Evolutionary conservation across 1,140 invertebrate species (phyloP), one percentile per base, ranked within the genome.

Genomic region (Caenorhabditis latens): DNA sequence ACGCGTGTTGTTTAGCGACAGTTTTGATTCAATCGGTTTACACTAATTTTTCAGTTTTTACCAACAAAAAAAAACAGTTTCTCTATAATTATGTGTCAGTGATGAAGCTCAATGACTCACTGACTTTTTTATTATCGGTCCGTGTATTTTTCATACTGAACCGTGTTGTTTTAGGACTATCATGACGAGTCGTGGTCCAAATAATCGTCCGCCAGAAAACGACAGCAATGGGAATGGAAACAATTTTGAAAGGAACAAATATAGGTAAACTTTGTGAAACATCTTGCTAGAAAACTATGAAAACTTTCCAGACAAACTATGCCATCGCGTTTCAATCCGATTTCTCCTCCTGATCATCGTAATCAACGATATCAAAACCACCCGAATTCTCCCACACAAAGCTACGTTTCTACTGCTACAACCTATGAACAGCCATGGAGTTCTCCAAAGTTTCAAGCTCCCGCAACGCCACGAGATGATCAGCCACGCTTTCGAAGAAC

Each of bases 221-320:
- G 71, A 79, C 11, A 40, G 71, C 13, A 46, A n/a, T 46, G 19
- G 13, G 46, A 46, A 19, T 32, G 43, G 9, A 24, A 71, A 43
- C 19, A 43, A 50, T 9, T 79, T 79, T 11, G 71, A 79, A 4
- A 79, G 71, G 14, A 79, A 79, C 53, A 79, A 79, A 24, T 79
- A 53, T 50, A 79, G 71, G 71, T 79, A 24, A 24, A 4, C 0
- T 46, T n/a, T 32, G 9, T 4, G 7, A 63, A 58, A 58, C 14
- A 19, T 5, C 5, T n/a, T 0, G 8, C 57, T 0, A n/a, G 8
- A n/a, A 58, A 58, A 1, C 21, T 5, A 58, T n/a, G n/a, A 32
- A 46, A 71, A 46, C 5, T 2, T 79, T 79, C 4, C 71, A 79
- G 71, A 79, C 71, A 79, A 79, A 79, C 71, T 13, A 79, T 79